These are phyloP conservation scores for Falco rusticolus DNA, from an alignment of 2,797 vertebrate genomes.

Conservation along the genomic window DNA sequence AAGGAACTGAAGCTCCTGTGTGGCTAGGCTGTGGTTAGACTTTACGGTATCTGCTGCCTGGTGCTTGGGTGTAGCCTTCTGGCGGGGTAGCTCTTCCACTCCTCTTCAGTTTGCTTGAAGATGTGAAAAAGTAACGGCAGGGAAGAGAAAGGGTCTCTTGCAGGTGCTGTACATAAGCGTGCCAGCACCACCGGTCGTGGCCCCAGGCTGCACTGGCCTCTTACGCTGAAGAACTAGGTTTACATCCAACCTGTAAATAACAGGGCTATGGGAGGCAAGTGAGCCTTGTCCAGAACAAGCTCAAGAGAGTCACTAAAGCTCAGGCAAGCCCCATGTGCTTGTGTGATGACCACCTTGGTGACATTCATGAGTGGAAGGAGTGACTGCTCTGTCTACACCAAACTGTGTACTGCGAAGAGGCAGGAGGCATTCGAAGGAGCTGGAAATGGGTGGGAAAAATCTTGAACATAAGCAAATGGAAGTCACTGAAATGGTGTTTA, in stretches of 20 bases:
- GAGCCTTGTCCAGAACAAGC: background rate
- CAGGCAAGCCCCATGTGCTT: background rate
- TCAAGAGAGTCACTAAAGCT: background rate
- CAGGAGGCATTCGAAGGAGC: background rate
- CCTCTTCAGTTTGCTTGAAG: background rate
- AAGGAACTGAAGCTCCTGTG: background rate
- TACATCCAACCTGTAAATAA: background rate
- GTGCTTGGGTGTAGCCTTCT: background rate
- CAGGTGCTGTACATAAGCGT: fast-evolving
- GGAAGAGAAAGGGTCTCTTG: background rate
- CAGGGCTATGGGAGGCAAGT: background rate
- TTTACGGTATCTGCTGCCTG: background rate
- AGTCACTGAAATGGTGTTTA: background rate
- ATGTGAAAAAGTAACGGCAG: background rate
- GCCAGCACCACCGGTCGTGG: background rate
- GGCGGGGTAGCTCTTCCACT: background rate
- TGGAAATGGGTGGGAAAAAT: background rate
- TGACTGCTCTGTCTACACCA: background rate
- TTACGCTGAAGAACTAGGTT: background rate
- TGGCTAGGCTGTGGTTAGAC: slow-evolving; percentile 4
- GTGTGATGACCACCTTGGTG: background rate
- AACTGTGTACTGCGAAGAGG: fast-evolving
- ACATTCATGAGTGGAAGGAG: background rate
- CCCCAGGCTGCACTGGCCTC: fast-evolving
- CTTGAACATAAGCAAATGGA: background rate